Percentiles rank a stretch among this genome's conserved stretches.
These are phyloP conservation scores for Drosophila tani DNA, from an alignment of 1,140 invertebrate genomes.

Conservation along the genomic window DNA sequence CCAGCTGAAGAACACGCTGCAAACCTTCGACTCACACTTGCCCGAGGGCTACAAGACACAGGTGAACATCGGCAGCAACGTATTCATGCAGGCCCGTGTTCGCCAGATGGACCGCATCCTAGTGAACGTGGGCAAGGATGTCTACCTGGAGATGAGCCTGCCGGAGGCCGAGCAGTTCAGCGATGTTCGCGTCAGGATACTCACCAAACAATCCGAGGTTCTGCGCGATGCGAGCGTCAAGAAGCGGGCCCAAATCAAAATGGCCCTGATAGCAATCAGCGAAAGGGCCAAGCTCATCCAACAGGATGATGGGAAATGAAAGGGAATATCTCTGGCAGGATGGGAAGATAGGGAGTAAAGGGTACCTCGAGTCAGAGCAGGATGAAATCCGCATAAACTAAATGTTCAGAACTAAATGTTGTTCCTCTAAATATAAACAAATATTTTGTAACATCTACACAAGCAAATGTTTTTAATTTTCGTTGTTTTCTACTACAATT, in stretches of 20 bases:
- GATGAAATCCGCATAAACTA: too few relatives aligned
- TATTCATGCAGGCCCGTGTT: slow-evolving; percentile 90
- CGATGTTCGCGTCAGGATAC: slow-evolving; percentile 88
- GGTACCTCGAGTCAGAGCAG: neutral
- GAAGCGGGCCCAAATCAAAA: slow-evolving; percentile 92
- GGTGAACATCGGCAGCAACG: slow-evolving; percentile 91
- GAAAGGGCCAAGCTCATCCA: slow-evolving; percentile 86
- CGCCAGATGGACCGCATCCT: slow-evolving; percentile 89
- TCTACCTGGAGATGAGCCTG: slow-evolving; percentile 90
- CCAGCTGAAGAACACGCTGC: slow-evolving; percentile 89
- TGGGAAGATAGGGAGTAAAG: too few relatives aligned
- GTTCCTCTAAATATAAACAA: too few relatives aligned
- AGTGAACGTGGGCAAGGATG: slow-evolving; percentile 91
- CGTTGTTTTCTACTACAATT: slow-evolving; percentile 59
- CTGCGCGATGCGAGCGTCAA: slow-evolving; percentile 88
- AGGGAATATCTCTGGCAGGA: neutral
- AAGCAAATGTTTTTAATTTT: slow-evolving; percentile 34
- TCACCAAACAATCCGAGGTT: slow-evolving; percentile 88
- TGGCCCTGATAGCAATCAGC: slow-evolving; percentile 89
- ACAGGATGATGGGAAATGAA: slow-evolving; percentile 4
- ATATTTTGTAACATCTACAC: neutral
- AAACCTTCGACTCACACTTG: slow-evolving; percentile 86
- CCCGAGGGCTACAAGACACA: slow-evolving; percentile 90
- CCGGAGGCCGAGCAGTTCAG: slow-evolving; percentile 90
- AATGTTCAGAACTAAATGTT: too few relatives aligned